Conservation (phyloP, 2,113 vertebrate species). For the Pluvianellus socialis region DNA sequence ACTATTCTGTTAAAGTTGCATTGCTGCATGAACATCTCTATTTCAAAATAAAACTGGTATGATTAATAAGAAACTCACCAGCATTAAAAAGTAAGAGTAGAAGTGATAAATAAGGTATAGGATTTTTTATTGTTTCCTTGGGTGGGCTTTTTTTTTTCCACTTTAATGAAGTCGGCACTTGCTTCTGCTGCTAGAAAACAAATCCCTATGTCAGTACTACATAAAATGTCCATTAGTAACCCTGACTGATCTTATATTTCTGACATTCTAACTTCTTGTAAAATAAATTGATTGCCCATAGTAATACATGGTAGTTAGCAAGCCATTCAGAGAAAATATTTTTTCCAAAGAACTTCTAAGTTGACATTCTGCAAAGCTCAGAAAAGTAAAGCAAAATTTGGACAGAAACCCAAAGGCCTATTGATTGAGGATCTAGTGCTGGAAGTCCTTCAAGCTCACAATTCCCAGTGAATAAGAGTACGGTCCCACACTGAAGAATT, state of each 20-base stretch:
- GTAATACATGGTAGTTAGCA: neutral
- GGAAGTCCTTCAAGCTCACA: neutral
- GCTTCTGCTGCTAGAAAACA: constrained; percentile 10
- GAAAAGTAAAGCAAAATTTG: neutral
- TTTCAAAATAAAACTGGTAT: neutral
- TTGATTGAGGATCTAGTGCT: neutral
- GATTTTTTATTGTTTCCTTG: neutral
- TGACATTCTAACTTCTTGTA: constrained; percentile 4
- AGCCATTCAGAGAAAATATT: neutral
- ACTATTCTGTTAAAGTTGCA: neutral
- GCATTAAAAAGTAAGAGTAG: neutral
- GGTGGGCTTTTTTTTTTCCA: neutral
- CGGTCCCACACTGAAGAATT: neutral
- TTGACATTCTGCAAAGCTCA: neutral
- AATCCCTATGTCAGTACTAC: neutral
- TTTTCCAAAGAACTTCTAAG: neutral
- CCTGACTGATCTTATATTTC: constrained; percentile 29
- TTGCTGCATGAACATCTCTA: neutral
- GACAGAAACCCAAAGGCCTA: neutral
- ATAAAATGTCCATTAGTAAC: constrained; percentile 42
- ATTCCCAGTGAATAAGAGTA: neutral
- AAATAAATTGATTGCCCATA: constrained; percentile 17
- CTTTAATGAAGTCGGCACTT: neutral
- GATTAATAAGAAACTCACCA: neutral
- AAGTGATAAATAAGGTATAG: neutral